A percentile compares a stretch with the other conserved stretches of the same genome.
phyloP scores from a whole-genome alignment of 92 coral and sea anemone species.

The Epizoanthus illoricatus region DNA sequence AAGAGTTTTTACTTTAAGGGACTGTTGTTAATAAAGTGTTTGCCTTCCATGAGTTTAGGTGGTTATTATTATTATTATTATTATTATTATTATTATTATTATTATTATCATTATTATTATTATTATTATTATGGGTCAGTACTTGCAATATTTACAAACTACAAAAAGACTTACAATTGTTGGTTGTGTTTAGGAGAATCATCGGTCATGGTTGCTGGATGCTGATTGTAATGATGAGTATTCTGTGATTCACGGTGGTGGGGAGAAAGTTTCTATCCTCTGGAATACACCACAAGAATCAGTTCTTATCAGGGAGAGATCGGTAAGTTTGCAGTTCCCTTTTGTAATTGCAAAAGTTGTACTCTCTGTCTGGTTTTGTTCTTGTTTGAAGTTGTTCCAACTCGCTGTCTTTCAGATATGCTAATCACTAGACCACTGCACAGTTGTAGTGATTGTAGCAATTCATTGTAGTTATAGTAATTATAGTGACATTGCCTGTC shows the following conservation, averaged over 20 bases:
- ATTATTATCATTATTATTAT: neutral
- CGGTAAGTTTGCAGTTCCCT: constrained; percentile 53
- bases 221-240: constrained; percentile 96
- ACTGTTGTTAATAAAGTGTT: neutral
- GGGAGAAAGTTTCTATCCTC: constrained; percentile 87
- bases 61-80: neutral
- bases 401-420: neutral
- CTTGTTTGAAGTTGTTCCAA: constrained; percentile 4
- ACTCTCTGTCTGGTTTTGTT: neutral
- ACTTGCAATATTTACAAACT: neutral
- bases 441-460: neutral
- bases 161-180: neutral
- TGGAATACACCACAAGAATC: constrained; percentile 93
- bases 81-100: neutral
- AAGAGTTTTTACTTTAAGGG: constrained; percentile 8
- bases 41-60: neutral
- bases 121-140: neutral
- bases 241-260: constrained; percentile 90
- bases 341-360: neutral
- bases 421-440: neutral
- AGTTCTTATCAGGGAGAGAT: constrained; percentile 74
- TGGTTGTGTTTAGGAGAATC: constrained; percentile 65
- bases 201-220: constrained; percentile 89
- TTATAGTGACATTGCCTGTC: no score
- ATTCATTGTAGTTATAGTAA: no score